Conservation (phyloP, 1,140 invertebrate genomes). For the Leguminivora glycinivorella region DNA sequence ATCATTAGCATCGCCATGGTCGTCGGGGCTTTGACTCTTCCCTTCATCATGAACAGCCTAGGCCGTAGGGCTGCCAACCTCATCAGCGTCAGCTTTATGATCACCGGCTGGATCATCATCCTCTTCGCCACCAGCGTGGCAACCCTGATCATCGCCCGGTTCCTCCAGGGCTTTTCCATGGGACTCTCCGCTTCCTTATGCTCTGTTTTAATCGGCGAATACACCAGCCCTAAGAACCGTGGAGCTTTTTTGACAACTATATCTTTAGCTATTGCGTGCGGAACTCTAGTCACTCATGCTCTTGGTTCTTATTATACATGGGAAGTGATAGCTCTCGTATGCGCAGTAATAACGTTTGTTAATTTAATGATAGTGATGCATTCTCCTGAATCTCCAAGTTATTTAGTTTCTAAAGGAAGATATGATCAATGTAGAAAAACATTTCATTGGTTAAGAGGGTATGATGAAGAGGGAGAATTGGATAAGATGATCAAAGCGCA, state of each 20-base stretch:
- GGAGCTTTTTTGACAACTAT: constrained; percentile 44
- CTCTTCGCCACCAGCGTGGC: constrained; percentile 33
- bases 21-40: constrained; percentile 39
- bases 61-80: constrained; percentile 41
- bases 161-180: constrained; percentile 32
- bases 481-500: constrained; percentile 43
- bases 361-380: constrained; percentile 39
- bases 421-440: constrained; percentile 42
- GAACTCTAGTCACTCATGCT: constrained; percentile 39
- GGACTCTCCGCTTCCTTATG: constrained; percentile 21
- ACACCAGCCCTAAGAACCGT: constrained; percentile 31
- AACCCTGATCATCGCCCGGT: constrained; percentile 25
- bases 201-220: constrained; percentile 31
- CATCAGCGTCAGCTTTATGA: constrained; percentile 32
- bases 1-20: constrained; percentile 39
- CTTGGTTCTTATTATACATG: constrained; percentile 41
- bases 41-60: constrained; percentile 39
- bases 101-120: constrained; percentile 42
- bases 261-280: constrained; percentile 39
- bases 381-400: constrained; percentile 50
- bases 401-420: constrained; percentile 43
- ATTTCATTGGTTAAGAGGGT: constrained; percentile 48
- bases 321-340: constrained; percentile 41
- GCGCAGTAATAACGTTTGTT: constrained; percentile 34
- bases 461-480: constrained; percentile 46